Evolutionary conservation across 1,140 invertebrate genomes (phyloP).

Genomic region (Wiebesia pumilae): DNA sequence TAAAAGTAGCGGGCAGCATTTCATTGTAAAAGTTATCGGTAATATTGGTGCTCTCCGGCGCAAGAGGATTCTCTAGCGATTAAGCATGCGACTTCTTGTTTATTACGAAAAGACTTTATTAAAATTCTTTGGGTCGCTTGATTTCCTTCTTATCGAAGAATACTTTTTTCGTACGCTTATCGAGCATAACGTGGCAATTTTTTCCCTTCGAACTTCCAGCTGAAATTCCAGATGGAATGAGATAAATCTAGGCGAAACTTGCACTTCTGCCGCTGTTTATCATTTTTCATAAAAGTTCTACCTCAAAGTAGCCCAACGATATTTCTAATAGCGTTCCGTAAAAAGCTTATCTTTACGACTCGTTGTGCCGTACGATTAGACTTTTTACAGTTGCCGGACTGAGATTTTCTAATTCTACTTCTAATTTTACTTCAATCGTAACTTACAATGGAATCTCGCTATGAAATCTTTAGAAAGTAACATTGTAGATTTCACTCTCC

Average conservation of each 20-base stretch:
- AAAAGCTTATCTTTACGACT: not conserved
- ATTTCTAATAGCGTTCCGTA: not conserved
- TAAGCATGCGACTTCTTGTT: not conserved
- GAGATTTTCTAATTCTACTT: conserved; percentile 13
- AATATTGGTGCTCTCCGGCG: not conserved
- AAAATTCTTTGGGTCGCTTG: not conserved
- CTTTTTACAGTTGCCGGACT: not conserved
- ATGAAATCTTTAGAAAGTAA: conserved; percentile 18
- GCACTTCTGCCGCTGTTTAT: not conserved
- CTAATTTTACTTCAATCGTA: conserved; percentile 16
- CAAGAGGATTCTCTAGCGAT: not conserved
- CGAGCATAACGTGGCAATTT: too few species aligned
- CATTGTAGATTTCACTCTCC: not conserved
- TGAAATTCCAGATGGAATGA: not conserved
- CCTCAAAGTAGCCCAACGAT: not conserved
- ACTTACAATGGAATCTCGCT: conserved; percentile 2
- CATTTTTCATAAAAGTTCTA: not conserved
- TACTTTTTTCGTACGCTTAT: too few species aligned
- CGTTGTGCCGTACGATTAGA: not conserved
- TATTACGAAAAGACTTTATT: not conserved
- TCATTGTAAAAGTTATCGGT: not conserved
- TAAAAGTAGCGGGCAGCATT: not conserved
- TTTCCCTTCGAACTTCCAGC: too few species aligned
- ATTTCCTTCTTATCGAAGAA: not conserved
- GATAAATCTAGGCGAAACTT: not conserved